Conservation (phyloP, 2,797 vertebrate genomes). For the Spondyliosoma cantharus region DNA sequence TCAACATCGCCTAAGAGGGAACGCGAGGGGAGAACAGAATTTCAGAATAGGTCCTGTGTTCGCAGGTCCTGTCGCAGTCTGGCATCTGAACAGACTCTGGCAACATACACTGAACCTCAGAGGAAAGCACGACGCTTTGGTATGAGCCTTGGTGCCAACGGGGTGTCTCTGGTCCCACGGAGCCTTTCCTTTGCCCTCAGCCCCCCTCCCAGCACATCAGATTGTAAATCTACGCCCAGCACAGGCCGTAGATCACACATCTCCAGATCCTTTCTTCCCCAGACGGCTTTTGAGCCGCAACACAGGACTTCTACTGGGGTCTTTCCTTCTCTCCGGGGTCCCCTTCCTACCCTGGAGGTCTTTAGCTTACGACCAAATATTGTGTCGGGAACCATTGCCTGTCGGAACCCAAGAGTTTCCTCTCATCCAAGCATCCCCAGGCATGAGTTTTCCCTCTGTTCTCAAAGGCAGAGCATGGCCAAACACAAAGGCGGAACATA, state of each 20-base stretch:
- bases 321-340: constrained; percentile 46
- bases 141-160: constrained; percentile 1
- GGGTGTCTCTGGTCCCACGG: constrained; percentile 45
- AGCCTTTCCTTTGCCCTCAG: constrained; percentile 61
- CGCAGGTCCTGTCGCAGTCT: constrained; percentile 20
- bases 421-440: constrained; percentile 41
- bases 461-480: constrained; percentile 39
- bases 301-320: constrained; percentile 22
- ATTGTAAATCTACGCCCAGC: constrained; percentile 25
- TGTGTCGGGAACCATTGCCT: not conserved
- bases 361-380: constrained; percentile 61
- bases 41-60: constrained; percentile 24
- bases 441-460: constrained; percentile 40
- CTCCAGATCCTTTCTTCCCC: constrained; percentile 41
- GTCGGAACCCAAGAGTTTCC: constrained; percentile 15
- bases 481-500: constrained; percentile 33
- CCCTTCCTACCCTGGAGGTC: constrained; percentile 61
- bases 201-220: constrained; percentile 5
- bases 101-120: constrained; percentile 49
- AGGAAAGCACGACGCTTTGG: constrained; percentile 52
- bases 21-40: constrained; percentile 17
- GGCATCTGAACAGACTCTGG: constrained; percentile 28
- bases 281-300: constrained; percentile 18
- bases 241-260: constrained; percentile 11
- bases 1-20: constrained; percentile 49